Base-by-base conservation (phyloP, 2,797 vertebrate genomes). In the Anableps anableps region DNA sequence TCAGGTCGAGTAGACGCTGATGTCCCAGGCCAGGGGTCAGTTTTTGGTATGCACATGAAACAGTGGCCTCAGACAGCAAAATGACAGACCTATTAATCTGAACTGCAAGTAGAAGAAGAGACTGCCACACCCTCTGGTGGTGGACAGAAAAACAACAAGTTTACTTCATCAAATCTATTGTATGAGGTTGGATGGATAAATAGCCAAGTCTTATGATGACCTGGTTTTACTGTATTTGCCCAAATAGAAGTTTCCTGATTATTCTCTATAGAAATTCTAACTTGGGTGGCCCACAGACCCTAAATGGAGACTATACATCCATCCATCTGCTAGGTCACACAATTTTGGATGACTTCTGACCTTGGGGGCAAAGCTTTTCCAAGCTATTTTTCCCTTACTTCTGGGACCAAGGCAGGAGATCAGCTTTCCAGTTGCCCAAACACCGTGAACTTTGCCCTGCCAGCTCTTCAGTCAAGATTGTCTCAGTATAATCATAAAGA, bases 11-110 rank as follows among this genome's bases (percentile, higher is more conserved):
- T 21, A 23, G 68, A 43, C 77, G 78, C 68, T 90, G 92, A 92
- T 66, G 88, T 83, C 80, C 91, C 68, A 75, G 73, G 76, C 89
- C 83, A 94, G 92, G 91, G 91, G 90, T 84, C 87, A 78, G 41
- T 86, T 36, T 87, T 80, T 85, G 87, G 90, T 85, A 93, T 92
- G 91, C 79, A 85, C 72, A 80, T 62, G 45, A 84, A 79, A 47
- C 74, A 76, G 78, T 74, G 11, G 21, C 66, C 43, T 72, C 62
- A 84, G 5, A 14, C 45, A 55, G 38, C 89, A 70, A 83, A 34
- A 83, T 74, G 47, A 68, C 78, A 73, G 75, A 79, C 74, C 62
- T 53, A 81, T 94, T 80, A 75, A 76, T 41, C 83, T 85, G 85
- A 75, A 75, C 80, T 79, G 38, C 55, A 71, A 70, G 72, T 55